Conservation (phyloP, 2,113 vertebrate genomes). For the Dunckerocampus dactyliophorus region DNA sequence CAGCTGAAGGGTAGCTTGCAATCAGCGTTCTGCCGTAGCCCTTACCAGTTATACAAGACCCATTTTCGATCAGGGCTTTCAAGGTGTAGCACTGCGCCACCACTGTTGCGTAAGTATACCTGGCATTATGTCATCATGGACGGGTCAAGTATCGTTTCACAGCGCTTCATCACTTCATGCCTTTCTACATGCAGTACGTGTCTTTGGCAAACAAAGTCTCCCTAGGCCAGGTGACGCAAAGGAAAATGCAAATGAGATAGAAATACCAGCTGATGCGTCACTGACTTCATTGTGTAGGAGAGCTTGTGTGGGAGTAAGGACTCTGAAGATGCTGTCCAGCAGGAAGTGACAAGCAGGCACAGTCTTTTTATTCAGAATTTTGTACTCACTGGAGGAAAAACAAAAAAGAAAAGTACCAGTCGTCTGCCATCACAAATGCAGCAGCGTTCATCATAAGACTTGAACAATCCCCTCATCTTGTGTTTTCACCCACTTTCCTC, state of each 20-base stretch:
- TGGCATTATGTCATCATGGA: conserved; percentile 53
- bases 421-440: too few relatives aligned
- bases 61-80: conserved; percentile 45
- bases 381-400: neutral
- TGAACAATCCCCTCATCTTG: too few relatives aligned
- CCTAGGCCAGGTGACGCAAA: conserved; percentile 7
- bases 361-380: conserved; percentile 4
- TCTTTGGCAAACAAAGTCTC: conserved; percentile 18
- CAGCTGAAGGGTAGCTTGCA: conserved; percentile 44
- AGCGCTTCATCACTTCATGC: conserved; percentile 7
- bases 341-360: conserved; percentile 29
- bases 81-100: conserved; percentile 51
- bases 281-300: conserved; percentile 15
- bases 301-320: conserved; percentile 40
- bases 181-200: neutral
- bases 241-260: conserved; percentile 35
- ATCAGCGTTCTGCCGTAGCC: conserved; percentile 27
- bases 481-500: neutral
- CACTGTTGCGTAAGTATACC: conserved; percentile 59
- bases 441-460: too few relatives aligned
- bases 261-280: conserved; percentile 33
- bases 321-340: conserved; percentile 24
- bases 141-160: conserved; percentile 50
- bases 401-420: neutral
- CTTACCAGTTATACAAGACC: conserved; percentile 46